These are phyloP conservation scores for Candidula unifasciata DNA, from an alignment of 2,888 invertebrate genomes.

Conservation along the genomic window DNA sequence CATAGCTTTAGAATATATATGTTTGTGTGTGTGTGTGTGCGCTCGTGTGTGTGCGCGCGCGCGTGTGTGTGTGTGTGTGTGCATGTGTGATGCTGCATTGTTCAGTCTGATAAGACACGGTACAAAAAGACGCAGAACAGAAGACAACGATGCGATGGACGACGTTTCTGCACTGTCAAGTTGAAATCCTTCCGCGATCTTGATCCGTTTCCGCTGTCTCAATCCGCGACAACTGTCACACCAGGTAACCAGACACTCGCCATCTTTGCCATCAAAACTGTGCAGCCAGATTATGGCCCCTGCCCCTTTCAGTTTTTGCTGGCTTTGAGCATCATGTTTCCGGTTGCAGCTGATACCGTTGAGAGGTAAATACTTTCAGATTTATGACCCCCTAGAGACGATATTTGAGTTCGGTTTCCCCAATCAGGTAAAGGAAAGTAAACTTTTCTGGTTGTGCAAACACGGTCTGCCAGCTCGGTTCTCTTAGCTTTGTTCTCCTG, in stretches of 20 bases:
- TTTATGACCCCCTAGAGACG: neutral
- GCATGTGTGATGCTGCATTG: no score
- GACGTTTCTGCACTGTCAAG: slow-evolving; percentile 21
- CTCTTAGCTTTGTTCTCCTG: no score
- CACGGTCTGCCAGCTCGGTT: no score
- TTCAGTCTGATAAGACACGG: no score
- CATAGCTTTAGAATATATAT: no score
- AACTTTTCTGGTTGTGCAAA: neutral
- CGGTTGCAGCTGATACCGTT: neutral
- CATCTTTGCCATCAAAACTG: neutral
- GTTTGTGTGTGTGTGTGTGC: no score
- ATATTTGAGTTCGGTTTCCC: neutral
- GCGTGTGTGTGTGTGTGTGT: no score
- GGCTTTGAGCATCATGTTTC: neutral
- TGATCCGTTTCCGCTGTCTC: no score
- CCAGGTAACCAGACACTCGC: neutral
- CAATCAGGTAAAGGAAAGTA: neutral
- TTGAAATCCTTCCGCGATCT: neutral
- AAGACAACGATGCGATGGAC: neutral
- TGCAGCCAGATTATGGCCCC: slow-evolving; percentile 19
- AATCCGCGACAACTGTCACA: slow-evolving; percentile 7
- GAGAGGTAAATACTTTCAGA: neutral
- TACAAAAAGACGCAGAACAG: neutral
- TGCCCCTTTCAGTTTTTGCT: neutral
- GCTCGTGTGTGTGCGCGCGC: no score